A percentile compares a stretch with the other conserved stretches of the same genome.
Evolutionary conservation across 2,888 invertebrate genomes (phyloP).

Genomic region (Mycogona germanica): DNA sequence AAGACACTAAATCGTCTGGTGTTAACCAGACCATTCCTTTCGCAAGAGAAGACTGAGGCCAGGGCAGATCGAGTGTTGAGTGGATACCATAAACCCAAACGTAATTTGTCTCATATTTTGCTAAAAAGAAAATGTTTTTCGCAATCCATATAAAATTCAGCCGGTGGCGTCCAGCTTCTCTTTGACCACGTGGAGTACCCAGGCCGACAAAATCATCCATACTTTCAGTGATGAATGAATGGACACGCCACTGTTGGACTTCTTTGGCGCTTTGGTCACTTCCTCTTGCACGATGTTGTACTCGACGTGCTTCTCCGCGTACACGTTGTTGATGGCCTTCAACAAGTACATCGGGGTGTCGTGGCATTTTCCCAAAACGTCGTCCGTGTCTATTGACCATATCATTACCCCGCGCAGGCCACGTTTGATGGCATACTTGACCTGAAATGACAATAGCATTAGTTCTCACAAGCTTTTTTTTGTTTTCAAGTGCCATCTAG

Average conservation of each 20-base stretch:
- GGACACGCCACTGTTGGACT: background rate
- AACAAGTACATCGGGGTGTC: slow-evolving; percentile 53
- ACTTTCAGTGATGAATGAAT: slow-evolving; percentile 2
- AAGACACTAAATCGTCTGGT: too few relatives aligned
- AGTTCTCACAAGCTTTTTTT: background rate
- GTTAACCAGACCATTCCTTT: too few relatives aligned
- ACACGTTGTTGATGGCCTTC: slow-evolving; percentile 55
- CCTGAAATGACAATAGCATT: slow-evolving; percentile 28
- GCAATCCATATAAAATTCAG: too few relatives aligned
- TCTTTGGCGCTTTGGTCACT: background rate
- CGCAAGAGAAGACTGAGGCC: too few relatives aligned
- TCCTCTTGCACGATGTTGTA: background rate
- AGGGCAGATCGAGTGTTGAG: too few relatives aligned
- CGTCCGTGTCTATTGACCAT: slow-evolving; percentile 83
- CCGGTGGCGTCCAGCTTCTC: background rate
- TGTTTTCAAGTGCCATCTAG: background rate
- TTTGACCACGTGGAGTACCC: background rate
- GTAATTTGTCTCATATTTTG: too few relatives aligned
- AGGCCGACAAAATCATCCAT: background rate
- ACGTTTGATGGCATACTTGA: slow-evolving; percentile 45
- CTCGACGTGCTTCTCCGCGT: slow-evolving; percentile 29
- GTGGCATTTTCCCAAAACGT: slow-evolving; percentile 58
- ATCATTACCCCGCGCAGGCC: slow-evolving; percentile 69
- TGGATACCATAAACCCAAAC: too few relatives aligned
- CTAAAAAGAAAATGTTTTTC: too few relatives aligned